A percentile compares a stretch with the other conserved stretches of the same genome.
Conservation (phyloP, 2,797 vertebrate genomes). For the Eulemur mongoz region DNA sequence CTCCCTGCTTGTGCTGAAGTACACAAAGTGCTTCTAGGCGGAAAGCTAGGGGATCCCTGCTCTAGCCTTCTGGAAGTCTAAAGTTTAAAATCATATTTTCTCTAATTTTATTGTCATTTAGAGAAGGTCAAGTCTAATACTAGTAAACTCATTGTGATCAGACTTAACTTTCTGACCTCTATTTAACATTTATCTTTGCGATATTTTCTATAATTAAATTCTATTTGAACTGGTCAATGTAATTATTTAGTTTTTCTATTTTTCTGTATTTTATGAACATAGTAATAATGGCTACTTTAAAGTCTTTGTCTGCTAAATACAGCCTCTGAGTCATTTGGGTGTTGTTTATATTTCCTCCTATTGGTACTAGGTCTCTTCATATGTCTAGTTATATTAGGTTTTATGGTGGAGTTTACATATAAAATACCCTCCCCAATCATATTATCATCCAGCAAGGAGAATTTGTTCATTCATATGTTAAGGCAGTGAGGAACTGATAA, state of each 20-base stretch:
- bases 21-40: not conserved
- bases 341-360: not conserved
- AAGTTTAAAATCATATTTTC: not conserved
- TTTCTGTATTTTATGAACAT: not conserved
- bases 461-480: not conserved
- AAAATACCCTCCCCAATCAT: not conserved
- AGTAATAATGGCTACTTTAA: not conserved
- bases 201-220: not conserved
- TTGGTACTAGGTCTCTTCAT: not conserved
- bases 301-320: not conserved
- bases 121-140: not conserved
- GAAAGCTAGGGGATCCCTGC: not conserved
- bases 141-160: not conserved
- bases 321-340: not conserved
- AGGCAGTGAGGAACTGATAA: not conserved
- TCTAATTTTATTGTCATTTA: not conserved
- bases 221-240: not conserved
- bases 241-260: not conserved
- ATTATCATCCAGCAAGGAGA: not conserved
- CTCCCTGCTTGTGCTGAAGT: not conserved
- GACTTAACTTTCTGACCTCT: not conserved
- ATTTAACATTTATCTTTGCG: not conserved
- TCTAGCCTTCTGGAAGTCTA: not conserved
- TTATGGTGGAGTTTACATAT: not conserved
- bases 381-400: not conserved